phyloP scores from a whole-genome alignment of 2,113 vertebrate genomes.

The Syngnathus scovelli region DNA sequence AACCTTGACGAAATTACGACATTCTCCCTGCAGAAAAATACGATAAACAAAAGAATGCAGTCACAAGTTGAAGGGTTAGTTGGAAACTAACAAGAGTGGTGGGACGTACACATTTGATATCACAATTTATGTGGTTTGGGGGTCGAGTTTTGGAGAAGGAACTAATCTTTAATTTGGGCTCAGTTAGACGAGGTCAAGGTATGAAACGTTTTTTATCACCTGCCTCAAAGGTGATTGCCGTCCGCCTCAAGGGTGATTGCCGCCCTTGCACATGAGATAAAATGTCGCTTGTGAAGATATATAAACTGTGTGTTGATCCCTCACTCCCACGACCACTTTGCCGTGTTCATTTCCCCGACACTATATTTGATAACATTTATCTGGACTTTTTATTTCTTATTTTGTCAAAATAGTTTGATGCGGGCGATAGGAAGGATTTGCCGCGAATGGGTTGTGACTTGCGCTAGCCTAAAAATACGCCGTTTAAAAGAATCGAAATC shows the following conservation, averaged over 20 bases:
- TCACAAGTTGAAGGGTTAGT: background rate
- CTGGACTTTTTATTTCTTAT: background rate
- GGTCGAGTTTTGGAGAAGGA: background rate
- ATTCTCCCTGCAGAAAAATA: conserved; percentile 78
- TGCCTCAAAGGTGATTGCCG: background rate
- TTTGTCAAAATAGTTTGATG: background rate
- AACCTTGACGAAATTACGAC: conserved; percentile 95
- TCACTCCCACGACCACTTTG: background rate
- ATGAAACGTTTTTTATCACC: background rate
- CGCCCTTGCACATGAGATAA: background rate
- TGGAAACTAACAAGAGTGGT: too few species aligned
- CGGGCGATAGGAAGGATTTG: background rate
- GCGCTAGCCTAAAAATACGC: background rate
- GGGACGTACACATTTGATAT: too few species aligned
- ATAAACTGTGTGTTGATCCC: background rate
- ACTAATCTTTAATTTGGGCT: background rate
- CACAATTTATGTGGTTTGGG: too few species aligned
- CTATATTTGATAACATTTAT: background rate
- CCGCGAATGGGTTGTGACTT: background rate
- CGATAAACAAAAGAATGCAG: background rate
- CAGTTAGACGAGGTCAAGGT: background rate
- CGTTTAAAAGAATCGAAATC: background rate
- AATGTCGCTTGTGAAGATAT: background rate
- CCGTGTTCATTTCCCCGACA: background rate
- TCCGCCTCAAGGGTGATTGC: background rate